Evolutionary conservation across 2,113 vertebrate species (phyloP).

Genomic region (Gallinago undulata): DNA sequence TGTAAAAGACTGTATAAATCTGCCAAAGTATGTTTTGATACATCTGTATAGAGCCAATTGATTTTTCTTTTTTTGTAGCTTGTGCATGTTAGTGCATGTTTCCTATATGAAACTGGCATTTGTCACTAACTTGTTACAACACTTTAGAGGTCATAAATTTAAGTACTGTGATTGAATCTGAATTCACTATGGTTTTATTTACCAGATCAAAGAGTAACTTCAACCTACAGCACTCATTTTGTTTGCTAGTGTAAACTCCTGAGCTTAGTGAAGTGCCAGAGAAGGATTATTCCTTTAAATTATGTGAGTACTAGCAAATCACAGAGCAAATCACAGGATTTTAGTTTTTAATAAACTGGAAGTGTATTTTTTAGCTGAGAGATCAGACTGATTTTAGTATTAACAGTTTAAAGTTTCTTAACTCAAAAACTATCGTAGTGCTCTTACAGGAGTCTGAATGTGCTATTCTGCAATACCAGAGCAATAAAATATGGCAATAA

Average conservation of each 20-base stretch:
- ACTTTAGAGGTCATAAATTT: slow-evolving; percentile 61
- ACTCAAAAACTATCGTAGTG: neutral
- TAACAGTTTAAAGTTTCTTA: neutral
- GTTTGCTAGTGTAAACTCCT: slow-evolving; percentile 61
- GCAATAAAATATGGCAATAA: neutral
- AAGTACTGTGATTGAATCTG: slow-evolving; percentile 65
- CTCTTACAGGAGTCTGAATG: neutral
- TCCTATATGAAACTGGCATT: slow-evolving; percentile 28
- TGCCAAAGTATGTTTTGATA: slow-evolving; percentile 16
- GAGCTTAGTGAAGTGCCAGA: slow-evolving; percentile 45
- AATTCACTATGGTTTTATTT: slow-evolving; percentile 70
- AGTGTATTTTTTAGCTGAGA: neutral
- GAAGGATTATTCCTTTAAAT: slow-evolving; percentile 62
- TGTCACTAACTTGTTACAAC: slow-evolving; percentile 58
- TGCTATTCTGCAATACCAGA: neutral
- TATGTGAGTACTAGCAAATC: slow-evolving; percentile 45
- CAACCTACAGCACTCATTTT: slow-evolving; percentile 46
- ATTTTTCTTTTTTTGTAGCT: slow-evolving; percentile 1
- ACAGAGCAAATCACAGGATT: slow-evolving; percentile 2
- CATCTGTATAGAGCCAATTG: neutral
- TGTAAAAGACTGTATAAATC: neutral
- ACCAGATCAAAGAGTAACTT: slow-evolving; percentile 72
- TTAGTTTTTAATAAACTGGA: slow-evolving; percentile 5
- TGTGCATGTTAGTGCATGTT: neutral
- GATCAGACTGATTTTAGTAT: neutral